These are phyloP conservation scores for Pseudopleuronectes americanus DNA, from an alignment of 2,797 vertebrate species.

Conservation along the genomic window DNA sequence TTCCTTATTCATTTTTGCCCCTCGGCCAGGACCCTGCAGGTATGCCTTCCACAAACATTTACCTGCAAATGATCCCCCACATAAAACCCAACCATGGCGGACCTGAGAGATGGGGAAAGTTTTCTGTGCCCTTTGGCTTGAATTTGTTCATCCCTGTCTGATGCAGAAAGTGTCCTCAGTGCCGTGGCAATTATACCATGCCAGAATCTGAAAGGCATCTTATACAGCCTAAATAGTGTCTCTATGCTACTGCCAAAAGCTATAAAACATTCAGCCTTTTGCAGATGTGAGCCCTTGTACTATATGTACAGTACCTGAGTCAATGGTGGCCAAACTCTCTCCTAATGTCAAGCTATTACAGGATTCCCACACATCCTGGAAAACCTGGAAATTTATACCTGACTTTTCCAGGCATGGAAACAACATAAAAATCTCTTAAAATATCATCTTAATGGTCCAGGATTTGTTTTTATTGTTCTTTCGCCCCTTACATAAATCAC, in stretches of 20 bases:
- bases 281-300: not conserved
- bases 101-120: slow-evolving; percentile 18
- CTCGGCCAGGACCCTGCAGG: slow-evolving; percentile 25
- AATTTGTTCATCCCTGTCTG: slow-evolving; percentile 8
- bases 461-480: no score
- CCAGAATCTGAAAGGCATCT: slow-evolving; percentile 38
- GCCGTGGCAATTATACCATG: slow-evolving; percentile 26
- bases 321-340: not conserved
- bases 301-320: not conserved
- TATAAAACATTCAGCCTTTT: slow-evolving; percentile 6
- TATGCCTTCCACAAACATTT: slow-evolving; percentile 54
- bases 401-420: no score
- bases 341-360: no score
- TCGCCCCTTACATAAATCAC: no score
- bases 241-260: slow-evolving; percentile 8
- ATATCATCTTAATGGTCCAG: no score
- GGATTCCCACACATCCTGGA: no score
- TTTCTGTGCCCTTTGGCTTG: slow-evolving; percentile 26
- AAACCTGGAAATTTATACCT: no score
- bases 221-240: slow-evolving; percentile 17
- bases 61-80: slow-evolving; percentile 48
- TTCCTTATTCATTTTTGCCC: slow-evolving; percentile 1
- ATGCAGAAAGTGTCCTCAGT: slow-evolving; percentile 29
- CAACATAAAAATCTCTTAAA: no score
- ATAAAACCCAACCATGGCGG: slow-evolving; percentile 14